Percentiles rank a stretch among this genome's conserved stretches.
Conservation (phyloP, 2,797 vertebrate species). For the Centroberyx gerrardi region DNA sequence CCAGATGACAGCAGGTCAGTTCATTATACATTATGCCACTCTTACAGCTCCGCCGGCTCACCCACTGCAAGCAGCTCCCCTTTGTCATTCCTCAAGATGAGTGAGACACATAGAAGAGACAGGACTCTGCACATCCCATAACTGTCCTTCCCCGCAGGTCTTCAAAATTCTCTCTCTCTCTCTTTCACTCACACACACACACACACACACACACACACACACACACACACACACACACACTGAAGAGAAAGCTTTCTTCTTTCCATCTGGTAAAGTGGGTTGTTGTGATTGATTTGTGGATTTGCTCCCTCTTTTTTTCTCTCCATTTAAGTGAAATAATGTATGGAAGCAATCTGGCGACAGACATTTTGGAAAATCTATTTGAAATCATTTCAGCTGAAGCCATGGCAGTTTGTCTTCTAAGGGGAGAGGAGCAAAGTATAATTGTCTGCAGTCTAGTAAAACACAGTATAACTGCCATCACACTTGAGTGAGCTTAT, state of each 20-base stretch:
- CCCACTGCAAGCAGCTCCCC: constrained; percentile 49
- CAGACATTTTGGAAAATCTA: constrained; percentile 99
- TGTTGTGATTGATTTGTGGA: constrained; percentile 96
- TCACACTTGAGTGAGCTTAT: constrained; percentile 99
- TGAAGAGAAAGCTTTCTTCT: constrained; percentile 73
- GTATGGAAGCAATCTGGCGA: constrained; percentile 99
- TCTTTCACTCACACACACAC: constrained; percentile 10
- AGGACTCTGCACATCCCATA: constrained; percentile 72
- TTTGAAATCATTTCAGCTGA: constrained; percentile 99
- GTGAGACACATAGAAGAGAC: constrained; percentile 72
- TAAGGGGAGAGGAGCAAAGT: constrained; percentile 99
- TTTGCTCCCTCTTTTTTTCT: constrained; percentile 95
- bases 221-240: constrained; percentile 43
- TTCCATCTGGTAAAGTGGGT: constrained; percentile 85
- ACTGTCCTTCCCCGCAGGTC: constrained; percentile 78
- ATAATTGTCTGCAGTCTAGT: constrained; percentile 99
- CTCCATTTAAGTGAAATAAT: constrained; percentile 99
- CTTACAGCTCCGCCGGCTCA: constrained; percentile 60
- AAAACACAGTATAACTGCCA: constrained; percentile 99
- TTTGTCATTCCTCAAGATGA: constrained; percentile 74
- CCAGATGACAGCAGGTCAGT: constrained; percentile 62
- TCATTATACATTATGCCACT: constrained; percentile 73
- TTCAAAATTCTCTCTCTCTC: constrained; percentile 47
- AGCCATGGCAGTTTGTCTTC: constrained; percentile 99
- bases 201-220: constrained; percentile 50